These are phyloP conservation scores for Stegophylla sp. DNA, from an alignment of 2,888 invertebrate genomes.

Conservation along the genomic window DNA sequence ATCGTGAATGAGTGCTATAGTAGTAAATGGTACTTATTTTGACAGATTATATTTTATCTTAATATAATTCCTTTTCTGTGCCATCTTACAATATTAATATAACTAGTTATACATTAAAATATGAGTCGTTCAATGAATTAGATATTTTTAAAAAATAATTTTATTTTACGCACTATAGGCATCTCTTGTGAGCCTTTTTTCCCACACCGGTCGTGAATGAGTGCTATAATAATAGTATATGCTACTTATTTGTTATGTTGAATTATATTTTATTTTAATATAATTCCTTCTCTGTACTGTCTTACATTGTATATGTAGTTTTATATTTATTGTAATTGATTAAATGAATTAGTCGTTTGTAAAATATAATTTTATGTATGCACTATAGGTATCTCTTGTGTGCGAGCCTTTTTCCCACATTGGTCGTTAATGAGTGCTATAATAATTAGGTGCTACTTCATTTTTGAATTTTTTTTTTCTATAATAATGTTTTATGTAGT, in stretches of 20 bases:
- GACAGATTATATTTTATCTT: constrained; percentile 20
- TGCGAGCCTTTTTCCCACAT: constrained; percentile 57
- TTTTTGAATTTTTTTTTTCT: constrained; percentile 26
- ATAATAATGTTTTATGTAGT: constrained; percentile 26
- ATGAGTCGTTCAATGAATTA: too few relatives aligned
- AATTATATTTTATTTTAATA: constrained; percentile 35
- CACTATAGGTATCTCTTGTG: constrained; percentile 60
- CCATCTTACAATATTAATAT: constrained; percentile 17
- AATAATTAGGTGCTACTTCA: constrained; percentile 21
- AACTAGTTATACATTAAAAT: background rate
- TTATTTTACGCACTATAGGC: constrained; percentile 55
- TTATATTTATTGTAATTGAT: too few relatives aligned
- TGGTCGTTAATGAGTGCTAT: constrained; percentile 54
- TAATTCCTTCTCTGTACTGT: background rate
- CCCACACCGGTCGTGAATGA: constrained; percentile 56
- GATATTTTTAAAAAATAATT: too few relatives aligned
- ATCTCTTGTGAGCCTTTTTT: constrained; percentile 58
- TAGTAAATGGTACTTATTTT: constrained; percentile 7
- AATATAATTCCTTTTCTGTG: constrained; percentile 10
- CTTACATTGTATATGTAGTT: too few relatives aligned
- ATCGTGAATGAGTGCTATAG: constrained; percentile 53
- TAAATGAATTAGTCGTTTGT: too few relatives aligned
- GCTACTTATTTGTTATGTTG: background rate
- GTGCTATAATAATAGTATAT: constrained; percentile 47
- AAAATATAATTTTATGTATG: background rate